Percentiles rank a stretch among this genome's conserved stretches.
These are phyloP conservation scores for Pampus argenteus DNA, from an alignment of 2,797 vertebrate genomes.

Conservation along the genomic window DNA sequence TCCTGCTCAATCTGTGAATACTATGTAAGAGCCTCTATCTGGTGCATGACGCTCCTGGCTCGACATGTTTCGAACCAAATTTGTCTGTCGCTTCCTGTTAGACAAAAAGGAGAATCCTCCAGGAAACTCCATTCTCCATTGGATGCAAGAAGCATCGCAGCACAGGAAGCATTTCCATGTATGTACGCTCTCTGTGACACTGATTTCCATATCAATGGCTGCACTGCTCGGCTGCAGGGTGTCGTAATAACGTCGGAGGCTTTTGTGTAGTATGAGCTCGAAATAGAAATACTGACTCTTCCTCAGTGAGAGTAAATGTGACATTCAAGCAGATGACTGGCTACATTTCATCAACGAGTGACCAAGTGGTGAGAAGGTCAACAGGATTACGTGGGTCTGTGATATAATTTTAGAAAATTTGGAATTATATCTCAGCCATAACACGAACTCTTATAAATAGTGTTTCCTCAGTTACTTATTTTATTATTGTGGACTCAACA, in stretches of 20 bases:
- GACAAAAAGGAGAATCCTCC: conserved; percentile 80
- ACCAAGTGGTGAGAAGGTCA: conserved; percentile 4
- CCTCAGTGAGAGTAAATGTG: conserved; percentile 16
- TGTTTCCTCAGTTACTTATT: neutral
- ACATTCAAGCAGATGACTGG: conserved; percentile 19
- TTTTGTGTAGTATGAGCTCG: conserved; percentile 41
- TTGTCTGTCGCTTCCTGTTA: conserved; percentile 83
- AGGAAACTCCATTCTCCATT: conserved; percentile 79
- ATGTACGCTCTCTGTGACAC: conserved; percentile 73
- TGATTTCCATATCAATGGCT: conserved; percentile 48
- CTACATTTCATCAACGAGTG: conserved; percentile 17
- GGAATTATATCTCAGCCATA: neutral
- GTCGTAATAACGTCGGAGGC: conserved; percentile 49
- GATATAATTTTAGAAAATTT: neutral
- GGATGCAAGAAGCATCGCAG: conserved; percentile 65
- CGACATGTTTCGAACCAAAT: conserved; percentile 80
- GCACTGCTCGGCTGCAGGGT: conserved; percentile 31
- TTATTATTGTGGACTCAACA: neutral
- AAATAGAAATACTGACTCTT: conserved; percentile 52
- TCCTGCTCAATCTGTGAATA: conserved; percentile 64
- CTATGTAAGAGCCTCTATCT: conserved; percentile 65
- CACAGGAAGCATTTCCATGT: conserved; percentile 85
- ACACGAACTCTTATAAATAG: neutral
- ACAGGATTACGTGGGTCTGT: conserved; percentile 1
- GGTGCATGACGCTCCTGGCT: conserved; percentile 66